Evolutionary conservation across 2,888 invertebrate genomes (phyloP), one percentile per base, ranked within the genome.

Genomic region (Magallana nippona): DNA sequence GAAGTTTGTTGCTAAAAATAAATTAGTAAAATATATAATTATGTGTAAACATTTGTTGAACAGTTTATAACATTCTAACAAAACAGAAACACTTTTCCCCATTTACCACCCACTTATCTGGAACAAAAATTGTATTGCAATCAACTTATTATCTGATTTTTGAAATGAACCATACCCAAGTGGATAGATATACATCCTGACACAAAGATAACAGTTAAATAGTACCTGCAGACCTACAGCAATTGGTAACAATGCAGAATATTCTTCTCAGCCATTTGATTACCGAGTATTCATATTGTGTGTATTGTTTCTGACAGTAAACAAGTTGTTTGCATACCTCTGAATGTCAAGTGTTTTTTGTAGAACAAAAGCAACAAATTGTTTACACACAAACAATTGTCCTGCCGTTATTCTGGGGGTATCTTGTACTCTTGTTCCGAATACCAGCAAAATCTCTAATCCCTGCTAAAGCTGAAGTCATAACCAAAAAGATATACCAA

Each of bases 91-190:
- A 5, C 44, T 8, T 8, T 8, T 8, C 44, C 44, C 44, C 44
- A 5, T 44, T 44, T 44, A 44, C 44, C 80, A 81, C 58, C 44
- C 58, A 55, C 60, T 22, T 62, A 2, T 62, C n/a, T 62, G 44
- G 58, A 81, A 44, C 44, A 44, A 55, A 81, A n/a, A 81, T 10
- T n/a, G 22, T 22, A 55, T n/a, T 71, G 71, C 19, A 13, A 58
- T 27, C 56, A 55, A 71, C 44, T 55, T 19, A 80, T 80, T 71
- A 71, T 71, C 27, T 32, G 13, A 71, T 27, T 27, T 13, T 32
- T 71, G 32, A 32, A 27, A 71, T 71, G 71, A 22, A 22, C 27
- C 2, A 27, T 13, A 32, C 15, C 15, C 71, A 22, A 32, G 1
- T 71, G 27, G 71, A 13, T 71, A 71, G n/a, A n/a, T 19, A 44